Evolutionary conservation across 1,140 invertebrate species (phyloP).

Genomic region (Acromyrmex echinatior): DNA sequence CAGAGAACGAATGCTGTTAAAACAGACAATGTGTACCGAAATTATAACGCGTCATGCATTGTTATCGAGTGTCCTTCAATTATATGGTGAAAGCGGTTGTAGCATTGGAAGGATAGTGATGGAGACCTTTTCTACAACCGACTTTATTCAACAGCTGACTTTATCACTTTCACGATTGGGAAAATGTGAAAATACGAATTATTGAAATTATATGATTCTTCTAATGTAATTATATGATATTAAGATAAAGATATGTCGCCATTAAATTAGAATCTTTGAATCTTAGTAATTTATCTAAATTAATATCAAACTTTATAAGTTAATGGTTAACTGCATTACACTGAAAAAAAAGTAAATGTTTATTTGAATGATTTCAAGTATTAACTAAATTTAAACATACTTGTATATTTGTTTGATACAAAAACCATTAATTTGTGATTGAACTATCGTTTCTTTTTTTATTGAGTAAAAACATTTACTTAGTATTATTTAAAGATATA

Average conservation of each 20-base stretch:
- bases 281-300: background rate
- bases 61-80: constrained; percentile 38
- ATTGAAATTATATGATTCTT: background rate
- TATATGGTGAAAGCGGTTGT: constrained; percentile 38
- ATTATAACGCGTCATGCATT: constrained; percentile 40
- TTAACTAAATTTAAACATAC: no score
- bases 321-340: background rate
- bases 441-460: no score
- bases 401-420: no score
- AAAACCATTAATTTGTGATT: no score
- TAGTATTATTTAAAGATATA: no score
- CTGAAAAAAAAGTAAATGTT: no score
- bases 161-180: background rate
- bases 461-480: no score
- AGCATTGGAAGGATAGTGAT: constrained; percentile 39
- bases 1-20: constrained; percentile 31
- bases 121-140: constrained; percentile 41
- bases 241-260: background rate
- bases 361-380: no score
- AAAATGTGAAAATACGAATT: background rate
- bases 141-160: constrained; percentile 12
- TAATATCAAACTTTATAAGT: background rate
- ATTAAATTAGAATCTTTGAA: background rate
- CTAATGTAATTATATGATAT: no score
- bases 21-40: constrained; percentile 31